A percentile compares a stretch with the other conserved stretches of the same genome.
Evolutionary conservation across 2,797 vertebrate genomes (phyloP).

Genomic region (Betta splendens): DNA sequence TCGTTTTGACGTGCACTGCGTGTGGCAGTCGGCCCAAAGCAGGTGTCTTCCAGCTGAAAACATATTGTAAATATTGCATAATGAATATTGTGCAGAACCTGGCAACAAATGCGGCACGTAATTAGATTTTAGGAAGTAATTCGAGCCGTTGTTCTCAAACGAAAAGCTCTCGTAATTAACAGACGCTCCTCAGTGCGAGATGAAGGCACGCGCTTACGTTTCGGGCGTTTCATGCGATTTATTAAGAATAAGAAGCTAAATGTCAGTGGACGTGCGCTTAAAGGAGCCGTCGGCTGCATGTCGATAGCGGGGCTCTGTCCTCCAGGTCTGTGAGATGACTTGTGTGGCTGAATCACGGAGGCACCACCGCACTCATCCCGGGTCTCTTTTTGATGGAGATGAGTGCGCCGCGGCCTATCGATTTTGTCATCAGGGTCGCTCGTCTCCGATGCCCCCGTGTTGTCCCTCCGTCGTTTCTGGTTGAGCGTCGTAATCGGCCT

Average conservation of each 20-base stretch:
- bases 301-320: slow-evolving; percentile 40
- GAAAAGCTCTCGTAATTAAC: slow-evolving; percentile 1
- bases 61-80: not conserved
- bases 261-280: not conserved
- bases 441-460: slow-evolving; percentile 45
- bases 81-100: slow-evolving; percentile 6
- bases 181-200: too few species aligned
- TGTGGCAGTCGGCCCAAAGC: not conserved
- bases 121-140: too few species aligned
- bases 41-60: not conserved
- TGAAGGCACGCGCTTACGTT: too few species aligned
- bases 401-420: slow-evolving; percentile 58
- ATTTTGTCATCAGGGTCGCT: slow-evolving; percentile 66
- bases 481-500: slow-evolving; percentile 59
- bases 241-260: slow-evolving; percentile 8
- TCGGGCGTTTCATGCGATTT: too few species aligned
- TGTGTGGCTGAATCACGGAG: slow-evolving; percentile 54
- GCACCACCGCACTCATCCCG: slow-evolving; percentile 54
- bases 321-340: slow-evolving; percentile 60
- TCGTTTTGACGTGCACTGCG: not conserved
- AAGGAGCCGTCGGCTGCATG: slow-evolving; percentile 31
- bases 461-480: slow-evolving; percentile 60
- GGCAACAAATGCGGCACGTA: not conserved
- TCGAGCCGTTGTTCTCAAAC: not conserved
- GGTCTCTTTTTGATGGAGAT: slow-evolving; percentile 66